Evolutionary conservation across 1,140 invertebrate genomes (phyloP), one percentile per base, ranked within the genome.

Genomic region (Penaeus vannamei): DNA sequence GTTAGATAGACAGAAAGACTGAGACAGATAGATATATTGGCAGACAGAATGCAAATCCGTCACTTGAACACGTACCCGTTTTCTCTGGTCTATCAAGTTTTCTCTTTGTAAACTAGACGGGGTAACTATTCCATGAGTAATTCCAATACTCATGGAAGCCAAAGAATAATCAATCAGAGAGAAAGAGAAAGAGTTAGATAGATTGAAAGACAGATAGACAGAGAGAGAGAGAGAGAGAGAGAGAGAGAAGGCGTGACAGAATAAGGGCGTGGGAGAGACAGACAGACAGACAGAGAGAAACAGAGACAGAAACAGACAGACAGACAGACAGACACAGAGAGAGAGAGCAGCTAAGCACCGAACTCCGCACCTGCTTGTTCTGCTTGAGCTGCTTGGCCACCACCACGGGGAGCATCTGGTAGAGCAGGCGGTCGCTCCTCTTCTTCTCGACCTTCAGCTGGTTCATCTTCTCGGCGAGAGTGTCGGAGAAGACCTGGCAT

Each of bases 371-470:
- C 76, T 86, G 85, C 36, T 92, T 92, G n/a, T 93, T 93, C 80
- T 92, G 91, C 85, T 93, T 93, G 14, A 94, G 91, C 85, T 94
- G 93, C 64, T 92, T 93, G 14, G 93, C 93, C 20, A 94, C 93
- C 53, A 91, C 91, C 64, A 91, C 91, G 12, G 94, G 94, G 64
- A 94, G 91, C 96, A 97, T 97, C 93, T 97, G 96, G 91, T 96
- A 97, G 0, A 97, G 94, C 0, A 97, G 93, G 4, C 96, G 95
- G 92, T 97, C 96, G 90, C 96, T 97, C 91, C 97, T 95, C 79
- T 95, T 95, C 91, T 98, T 97, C 92, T 98, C 97, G 77, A 95
- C 94, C 91, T 97, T 96, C 87, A 98, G 92, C 92, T 97, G 97
- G 59, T 95, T 95, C 0, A 97, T 97, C 92, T 97, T 97, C 87